Evolutionary conservation across 2,797 vertebrate genomes (phyloP).

Genomic region (Ptychadena robeensis): DNA sequence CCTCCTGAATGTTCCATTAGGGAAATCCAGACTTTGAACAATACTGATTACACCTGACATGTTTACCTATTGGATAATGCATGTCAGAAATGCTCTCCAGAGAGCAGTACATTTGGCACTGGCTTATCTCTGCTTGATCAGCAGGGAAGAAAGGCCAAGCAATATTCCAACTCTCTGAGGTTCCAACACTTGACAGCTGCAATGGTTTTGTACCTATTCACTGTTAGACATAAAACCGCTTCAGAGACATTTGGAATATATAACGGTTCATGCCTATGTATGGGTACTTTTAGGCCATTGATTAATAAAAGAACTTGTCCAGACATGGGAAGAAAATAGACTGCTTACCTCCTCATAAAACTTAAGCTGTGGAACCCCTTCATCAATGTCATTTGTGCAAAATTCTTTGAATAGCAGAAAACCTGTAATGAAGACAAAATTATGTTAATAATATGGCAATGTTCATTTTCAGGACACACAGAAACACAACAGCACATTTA

Average conservation of each 20-base stretch:
- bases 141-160: not conserved
- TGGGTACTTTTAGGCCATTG: not conserved
- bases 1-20: not conserved
- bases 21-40: too few relatives aligned
- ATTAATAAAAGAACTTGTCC: not conserved
- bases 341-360: constrained; percentile 93
- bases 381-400: constrained; percentile 92
- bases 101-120: not conserved
- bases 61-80: not conserved
- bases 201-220: not conserved
- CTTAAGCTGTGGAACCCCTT: constrained; percentile 94
- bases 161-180: not conserved
- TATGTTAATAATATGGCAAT: not conserved
- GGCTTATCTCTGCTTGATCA: not conserved
- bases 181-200: not conserved
- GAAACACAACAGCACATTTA: not conserved
- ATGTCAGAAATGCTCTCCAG: not conserved
- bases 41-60: too few relatives aligned
- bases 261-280: not conserved
- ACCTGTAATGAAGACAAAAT: constrained; percentile 73
- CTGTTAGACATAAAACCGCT: not conserved
- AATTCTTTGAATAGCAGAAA: constrained; percentile 97
- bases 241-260: not conserved
- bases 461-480: not conserved
- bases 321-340: not conserved